These are phyloP conservation scores for Zaprionus lineosus DNA, from an alignment of 2,888 invertebrate genomes.

Conservation along the genomic window DNA sequence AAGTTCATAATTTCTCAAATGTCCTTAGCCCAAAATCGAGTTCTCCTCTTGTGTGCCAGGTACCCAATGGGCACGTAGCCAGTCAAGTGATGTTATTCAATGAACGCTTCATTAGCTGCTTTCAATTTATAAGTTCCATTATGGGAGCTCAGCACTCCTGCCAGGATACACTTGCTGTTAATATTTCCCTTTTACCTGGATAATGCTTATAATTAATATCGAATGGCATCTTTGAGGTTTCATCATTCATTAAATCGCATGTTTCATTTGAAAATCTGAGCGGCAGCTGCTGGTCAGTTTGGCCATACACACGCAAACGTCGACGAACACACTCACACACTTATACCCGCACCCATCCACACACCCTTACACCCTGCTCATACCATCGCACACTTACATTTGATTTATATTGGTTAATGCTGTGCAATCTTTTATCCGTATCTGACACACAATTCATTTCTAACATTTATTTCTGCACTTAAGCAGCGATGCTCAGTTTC, in stretches of 20 bases:
- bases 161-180: no score
- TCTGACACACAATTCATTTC: constrained; percentile 36
- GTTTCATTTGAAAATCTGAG: constrained; percentile 36
- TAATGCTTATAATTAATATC: constrained; percentile 41
- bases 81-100: no score
- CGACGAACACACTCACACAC: not conserved
- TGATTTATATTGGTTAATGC: constrained; percentile 58
- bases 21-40: no score
- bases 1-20: no score
- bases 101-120: no score
- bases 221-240: constrained; percentile 25
- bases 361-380: no score
- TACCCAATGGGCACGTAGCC: no score
- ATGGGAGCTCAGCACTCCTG: no score
- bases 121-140: no score
- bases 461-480: constrained; percentile 40
- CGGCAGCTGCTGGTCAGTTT: constrained; percentile 66
- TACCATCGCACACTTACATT: no score
- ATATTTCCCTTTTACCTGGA: constrained; percentile 7
- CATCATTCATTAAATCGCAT: constrained; percentile 51
- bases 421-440: constrained; percentile 51
- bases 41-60: no score
- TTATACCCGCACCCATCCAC: constrained; percentile 3
- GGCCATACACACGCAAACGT: not conserved
- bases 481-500: constrained; percentile 39